phyloP scores from a whole-genome alignment of 2,113 vertebrate genomes.

The Thoracochromis brauschi region DNA sequence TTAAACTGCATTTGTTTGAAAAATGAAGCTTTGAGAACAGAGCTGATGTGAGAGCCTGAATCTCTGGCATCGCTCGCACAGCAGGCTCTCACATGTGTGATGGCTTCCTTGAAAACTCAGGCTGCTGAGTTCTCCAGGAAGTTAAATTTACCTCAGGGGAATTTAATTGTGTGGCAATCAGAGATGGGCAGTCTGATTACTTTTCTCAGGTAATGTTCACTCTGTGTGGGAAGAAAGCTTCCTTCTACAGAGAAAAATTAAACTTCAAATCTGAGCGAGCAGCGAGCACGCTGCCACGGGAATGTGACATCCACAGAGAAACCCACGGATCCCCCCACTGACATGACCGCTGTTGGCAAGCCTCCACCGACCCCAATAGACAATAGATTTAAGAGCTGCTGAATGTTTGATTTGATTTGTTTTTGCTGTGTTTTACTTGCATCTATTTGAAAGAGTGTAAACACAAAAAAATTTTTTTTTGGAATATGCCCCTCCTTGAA shows the following conservation, averaged over 20 bases:
- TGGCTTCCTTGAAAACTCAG: not conserved
- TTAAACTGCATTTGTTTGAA: not conserved
- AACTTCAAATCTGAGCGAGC: not conserved
- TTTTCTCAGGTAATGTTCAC: not conserved
- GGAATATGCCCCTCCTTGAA: too few species aligned
- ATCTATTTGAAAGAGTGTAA: not conserved
- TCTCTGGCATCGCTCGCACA: not conserved
- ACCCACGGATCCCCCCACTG: fast-evolving
- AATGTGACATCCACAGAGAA: not conserved
- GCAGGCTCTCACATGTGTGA: not conserved
- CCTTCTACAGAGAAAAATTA: not conserved
- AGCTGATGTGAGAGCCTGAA: not conserved
- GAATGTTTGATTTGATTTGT: not conserved
- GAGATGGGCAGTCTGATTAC: not conserved
- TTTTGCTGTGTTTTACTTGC: not conserved
- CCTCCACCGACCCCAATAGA: not conserved
- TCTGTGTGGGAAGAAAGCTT: not conserved
- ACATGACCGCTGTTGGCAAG: not conserved
- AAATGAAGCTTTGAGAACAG: not conserved
- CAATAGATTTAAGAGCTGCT: not conserved
- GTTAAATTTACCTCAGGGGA: not conserved
- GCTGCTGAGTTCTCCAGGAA: not conserved
- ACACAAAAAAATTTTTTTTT: not conserved
- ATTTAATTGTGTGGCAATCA: not conserved
- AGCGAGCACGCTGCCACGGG: not conserved